A percentile compares a stretch with the other conserved stretches of the same genome.
Conservation (phyloP, 2,797 vertebrate genomes). For the Micromesistius poutassou region DNA sequence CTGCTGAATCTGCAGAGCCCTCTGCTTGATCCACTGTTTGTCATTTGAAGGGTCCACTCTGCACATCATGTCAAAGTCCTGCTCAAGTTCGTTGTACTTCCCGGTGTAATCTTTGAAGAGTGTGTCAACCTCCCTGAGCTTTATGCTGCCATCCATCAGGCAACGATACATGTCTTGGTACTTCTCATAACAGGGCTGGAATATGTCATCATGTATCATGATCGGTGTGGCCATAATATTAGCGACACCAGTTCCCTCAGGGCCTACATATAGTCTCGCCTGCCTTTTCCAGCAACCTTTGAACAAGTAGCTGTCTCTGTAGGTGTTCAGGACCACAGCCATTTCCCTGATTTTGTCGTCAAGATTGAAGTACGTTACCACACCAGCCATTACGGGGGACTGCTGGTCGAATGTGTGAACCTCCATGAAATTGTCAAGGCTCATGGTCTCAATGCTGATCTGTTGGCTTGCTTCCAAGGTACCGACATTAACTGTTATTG, state of each 20-base stretch:
- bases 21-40: slow-evolving; percentile 72
- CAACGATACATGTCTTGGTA: slow-evolving; percentile 65
- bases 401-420: slow-evolving; percentile 47
- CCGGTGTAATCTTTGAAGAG: slow-evolving; percentile 74
- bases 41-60: slow-evolving; percentile 31
- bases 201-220: slow-evolving; percentile 54
- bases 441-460: slow-evolving; percentile 60
- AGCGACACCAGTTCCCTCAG: background rate
- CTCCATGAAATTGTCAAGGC: slow-evolving; percentile 63
- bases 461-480: slow-evolving; percentile 52
- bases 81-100: slow-evolving; percentile 69
- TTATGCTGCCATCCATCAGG: slow-evolving; percentile 77
- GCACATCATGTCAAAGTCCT: slow-evolving; percentile 75
- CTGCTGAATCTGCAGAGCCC: slow-evolving; percentile 83
- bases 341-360: slow-evolving; percentile 60
- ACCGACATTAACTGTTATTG: slow-evolving; percentile 60
- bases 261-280: slow-evolving; percentile 12
- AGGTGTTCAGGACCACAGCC: slow-evolving; percentile 57
- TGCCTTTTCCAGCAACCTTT: slow-evolving; percentile 75
- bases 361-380: slow-evolving; percentile 73
- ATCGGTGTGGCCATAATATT: slow-evolving; percentile 40
- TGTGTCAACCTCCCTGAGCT: slow-evolving; percentile 71
- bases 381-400: slow-evolving; percentile 17
- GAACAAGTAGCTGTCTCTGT: slow-evolving; percentile 79
- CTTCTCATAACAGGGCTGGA: slow-evolving; percentile 51